phyloP scores from a whole-genome alignment of 2,888 invertebrate genomes.

The Ectemnius continuus region DNA sequence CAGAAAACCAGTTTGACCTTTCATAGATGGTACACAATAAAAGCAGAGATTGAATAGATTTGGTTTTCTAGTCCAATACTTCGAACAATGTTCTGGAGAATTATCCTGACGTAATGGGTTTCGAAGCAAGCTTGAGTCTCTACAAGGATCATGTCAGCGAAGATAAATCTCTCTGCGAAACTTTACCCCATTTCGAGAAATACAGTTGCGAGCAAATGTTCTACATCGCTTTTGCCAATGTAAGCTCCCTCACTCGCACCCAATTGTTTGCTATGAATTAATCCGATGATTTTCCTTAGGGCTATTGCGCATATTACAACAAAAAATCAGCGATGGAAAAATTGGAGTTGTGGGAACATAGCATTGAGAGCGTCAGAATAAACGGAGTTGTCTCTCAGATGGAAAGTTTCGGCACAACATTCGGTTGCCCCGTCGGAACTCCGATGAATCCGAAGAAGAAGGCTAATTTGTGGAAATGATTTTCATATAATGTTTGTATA shows the following conservation, averaged over 20 bases:
- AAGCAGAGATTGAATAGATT: background rate
- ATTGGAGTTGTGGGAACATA: background rate
- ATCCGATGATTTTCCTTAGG: too few species aligned
- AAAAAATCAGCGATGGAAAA: background rate
- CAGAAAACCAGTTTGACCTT: background rate
- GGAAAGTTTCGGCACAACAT: background rate
- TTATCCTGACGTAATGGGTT: background rate
- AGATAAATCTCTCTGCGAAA: background rate
- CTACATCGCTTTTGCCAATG: conserved; percentile 9
- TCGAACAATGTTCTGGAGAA: background rate
- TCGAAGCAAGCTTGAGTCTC: background rate
- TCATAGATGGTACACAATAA: too few species aligned
- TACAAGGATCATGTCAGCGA: background rate
- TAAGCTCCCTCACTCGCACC: background rate
- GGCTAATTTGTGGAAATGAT: conserved; percentile 12
- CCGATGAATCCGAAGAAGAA: background rate
- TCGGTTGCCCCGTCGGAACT: background rate
- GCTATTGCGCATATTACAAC: background rate
- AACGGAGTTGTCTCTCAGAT: conserved; percentile 5
- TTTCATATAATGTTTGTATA: background rate
- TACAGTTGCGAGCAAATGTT: conserved; percentile 11
- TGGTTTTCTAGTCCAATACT: background rate
- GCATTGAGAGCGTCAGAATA: too few species aligned
- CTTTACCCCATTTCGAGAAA: background rate
- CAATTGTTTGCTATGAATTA: too few species aligned